Base-by-base conservation (phyloP, 2,888 invertebrate genomes). In the Chymomyza amoena region DNA sequence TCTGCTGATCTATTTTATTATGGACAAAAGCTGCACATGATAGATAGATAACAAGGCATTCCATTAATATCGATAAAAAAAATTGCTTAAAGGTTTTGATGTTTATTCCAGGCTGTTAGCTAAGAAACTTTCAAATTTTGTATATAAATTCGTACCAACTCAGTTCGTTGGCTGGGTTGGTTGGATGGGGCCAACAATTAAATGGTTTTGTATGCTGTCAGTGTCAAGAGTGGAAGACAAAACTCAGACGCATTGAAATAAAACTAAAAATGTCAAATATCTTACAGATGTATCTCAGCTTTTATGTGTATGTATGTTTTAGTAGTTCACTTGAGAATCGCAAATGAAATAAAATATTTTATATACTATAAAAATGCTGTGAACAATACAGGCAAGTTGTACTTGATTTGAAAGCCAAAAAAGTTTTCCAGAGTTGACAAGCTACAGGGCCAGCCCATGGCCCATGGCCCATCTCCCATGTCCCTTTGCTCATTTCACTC, bases 321-420 rank as follows among this genome's bases (percentile, higher is more conserved):
- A 57, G 28, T 57, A 18, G 57, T 68, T 73, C 85, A 78, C 87
- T 80, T 75, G 78, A 84, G 83, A 78, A 70, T 77, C 73, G 70
- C 70, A 80, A 87, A 84, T 87, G 72, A 81, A 82, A 82, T 82
- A 76, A 86, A 82, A 82, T 81, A 81, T 73, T 82, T 81, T 72
- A 74, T 79, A 75, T 77, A 72, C 63, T 75, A 70, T 62, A 73
- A 79, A 69, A 75, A 73, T 7, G 6, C 32, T 7, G 32, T 66
- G 73, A 28, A 69, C 61, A 64, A 59, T 54, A 61, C 61, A 56
- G 13, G 39, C 39, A 13, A 73, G 63, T 28, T 25, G 28, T 20
- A 32, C n/a, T n/a, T 28, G 59, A 59, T 45, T 45, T 25, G 2
- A 61, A 51, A 61, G 50, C 10, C 16, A 61, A 78, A 71, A 69